phyloP scores from a whole-genome alignment of 2,113 vertebrate genomes.

The Semnornis frantzii region DNA sequence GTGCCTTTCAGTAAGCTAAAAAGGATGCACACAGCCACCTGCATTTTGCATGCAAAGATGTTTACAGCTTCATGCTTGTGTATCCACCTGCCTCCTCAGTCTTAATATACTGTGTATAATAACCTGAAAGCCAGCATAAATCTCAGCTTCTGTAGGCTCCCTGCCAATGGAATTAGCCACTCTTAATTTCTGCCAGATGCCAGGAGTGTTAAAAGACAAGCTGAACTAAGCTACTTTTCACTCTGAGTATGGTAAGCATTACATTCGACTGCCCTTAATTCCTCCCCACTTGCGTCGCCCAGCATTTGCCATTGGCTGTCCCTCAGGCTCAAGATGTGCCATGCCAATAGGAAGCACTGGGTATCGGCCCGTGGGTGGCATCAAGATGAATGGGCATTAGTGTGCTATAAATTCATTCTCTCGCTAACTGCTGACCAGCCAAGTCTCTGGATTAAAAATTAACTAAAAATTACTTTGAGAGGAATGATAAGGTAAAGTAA shows the following conservation, averaged over 20 bases:
- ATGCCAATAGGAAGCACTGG: neutral
- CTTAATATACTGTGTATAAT: neutral
- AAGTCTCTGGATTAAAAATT: neutral
- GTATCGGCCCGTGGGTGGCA: accelerated
- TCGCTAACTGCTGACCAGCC: neutral
- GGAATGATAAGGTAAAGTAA: neutral
- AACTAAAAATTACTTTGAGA: neutral
- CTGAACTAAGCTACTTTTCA: constrained; percentile 49
- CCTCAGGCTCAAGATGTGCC: accelerated
- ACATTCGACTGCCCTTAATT: neutral
- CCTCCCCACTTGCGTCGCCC: accelerated
- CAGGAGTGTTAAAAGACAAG: neutral
- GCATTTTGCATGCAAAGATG: neutral
- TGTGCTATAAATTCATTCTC: neutral
- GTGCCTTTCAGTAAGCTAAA: neutral
- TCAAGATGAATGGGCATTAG: neutral
- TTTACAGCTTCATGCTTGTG: neutral
- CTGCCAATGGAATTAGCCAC: neutral
- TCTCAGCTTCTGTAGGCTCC: neutral
- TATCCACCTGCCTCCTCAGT: neutral
- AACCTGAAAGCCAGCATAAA: neutral
- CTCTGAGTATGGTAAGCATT: neutral
- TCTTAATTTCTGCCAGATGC: constrained; percentile 20
- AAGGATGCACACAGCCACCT: neutral
- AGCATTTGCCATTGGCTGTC: neutral